Percentiles rank a stretch among this genome's conserved stretches.
Conservation (phyloP, 2,113 vertebrate genomes). For the Pteropus alecto region DNA sequence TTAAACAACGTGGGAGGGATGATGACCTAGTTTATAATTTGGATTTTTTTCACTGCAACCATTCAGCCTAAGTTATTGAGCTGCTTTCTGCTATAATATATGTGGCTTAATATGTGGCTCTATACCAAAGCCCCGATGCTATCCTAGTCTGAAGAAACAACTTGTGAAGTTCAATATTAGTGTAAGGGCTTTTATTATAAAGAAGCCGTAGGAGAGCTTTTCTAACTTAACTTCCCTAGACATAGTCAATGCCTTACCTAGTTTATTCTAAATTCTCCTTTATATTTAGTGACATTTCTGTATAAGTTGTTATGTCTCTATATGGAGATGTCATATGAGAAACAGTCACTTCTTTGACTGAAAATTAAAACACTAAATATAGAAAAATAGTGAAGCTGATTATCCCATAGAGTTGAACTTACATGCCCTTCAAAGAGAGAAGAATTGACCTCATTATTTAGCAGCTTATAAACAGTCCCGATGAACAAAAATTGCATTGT, state of each 20-base stretch:
- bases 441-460: constrained; percentile 8
- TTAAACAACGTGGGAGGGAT: background rate
- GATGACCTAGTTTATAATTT: background rate
- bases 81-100: background rate
- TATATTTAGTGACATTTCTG: background rate
- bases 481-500: background rate
- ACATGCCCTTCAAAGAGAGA: background rate
- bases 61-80: background rate
- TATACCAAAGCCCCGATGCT: background rate
- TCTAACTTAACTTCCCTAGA: background rate
- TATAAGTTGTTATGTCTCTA: background rate
- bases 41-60: background rate
- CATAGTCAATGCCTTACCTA: background rate
- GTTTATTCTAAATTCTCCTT: background rate
- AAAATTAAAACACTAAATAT: constrained; percentile 14
- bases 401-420: background rate
- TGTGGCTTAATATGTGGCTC: background rate
- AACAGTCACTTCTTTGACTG: background rate
- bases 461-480: background rate
- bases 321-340: background rate
- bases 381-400: background rate
- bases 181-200: background rate
- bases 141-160: background rate
- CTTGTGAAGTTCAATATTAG: background rate
- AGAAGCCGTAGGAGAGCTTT: background rate